phyloP scores from a whole-genome alignment of 2,113 vertebrate genomes.

The Motacilla alba region DNA sequence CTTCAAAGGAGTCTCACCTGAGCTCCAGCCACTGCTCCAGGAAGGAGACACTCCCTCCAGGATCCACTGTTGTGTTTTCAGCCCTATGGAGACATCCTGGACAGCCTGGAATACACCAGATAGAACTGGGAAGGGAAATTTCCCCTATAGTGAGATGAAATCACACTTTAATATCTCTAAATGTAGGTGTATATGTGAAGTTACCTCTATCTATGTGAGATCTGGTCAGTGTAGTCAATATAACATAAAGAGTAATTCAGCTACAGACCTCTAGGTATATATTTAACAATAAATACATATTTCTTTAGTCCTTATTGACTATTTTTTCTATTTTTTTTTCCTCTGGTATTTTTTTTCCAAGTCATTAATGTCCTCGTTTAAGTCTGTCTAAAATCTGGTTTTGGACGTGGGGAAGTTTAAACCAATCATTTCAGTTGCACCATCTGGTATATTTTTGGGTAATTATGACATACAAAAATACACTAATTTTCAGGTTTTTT shows the following conservation, averaged over 20 bases:
- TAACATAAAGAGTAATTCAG: not conserved
- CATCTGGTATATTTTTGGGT: not conserved
- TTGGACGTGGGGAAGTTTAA: not conserved
- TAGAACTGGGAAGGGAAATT: not conserved
- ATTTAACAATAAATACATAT: not conserved
- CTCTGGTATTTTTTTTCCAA: not conserved
- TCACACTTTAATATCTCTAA: not conserved
- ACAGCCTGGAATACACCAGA: not conserved
- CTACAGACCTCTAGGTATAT: not conserved
- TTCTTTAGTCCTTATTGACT: not conserved
- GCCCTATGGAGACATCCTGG: accelerated
- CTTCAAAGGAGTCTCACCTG: not conserved
- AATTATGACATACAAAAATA: not conserved
- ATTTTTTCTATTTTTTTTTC: not conserved
- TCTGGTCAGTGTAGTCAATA: not conserved
- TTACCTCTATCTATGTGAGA: not conserved
- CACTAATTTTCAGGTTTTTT: not conserved
- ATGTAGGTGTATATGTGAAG: not conserved
- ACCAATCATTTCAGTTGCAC: not conserved
- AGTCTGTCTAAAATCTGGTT: not conserved
- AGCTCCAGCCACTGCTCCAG: not conserved
- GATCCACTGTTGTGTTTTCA: accelerated
- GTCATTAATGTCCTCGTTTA: not conserved
- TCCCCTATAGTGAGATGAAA: not conserved
- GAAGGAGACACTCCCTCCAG: not conserved